Conservation (phyloP, 2,888 invertebrate genomes). For the Trichopria drosophilae region DNA sequence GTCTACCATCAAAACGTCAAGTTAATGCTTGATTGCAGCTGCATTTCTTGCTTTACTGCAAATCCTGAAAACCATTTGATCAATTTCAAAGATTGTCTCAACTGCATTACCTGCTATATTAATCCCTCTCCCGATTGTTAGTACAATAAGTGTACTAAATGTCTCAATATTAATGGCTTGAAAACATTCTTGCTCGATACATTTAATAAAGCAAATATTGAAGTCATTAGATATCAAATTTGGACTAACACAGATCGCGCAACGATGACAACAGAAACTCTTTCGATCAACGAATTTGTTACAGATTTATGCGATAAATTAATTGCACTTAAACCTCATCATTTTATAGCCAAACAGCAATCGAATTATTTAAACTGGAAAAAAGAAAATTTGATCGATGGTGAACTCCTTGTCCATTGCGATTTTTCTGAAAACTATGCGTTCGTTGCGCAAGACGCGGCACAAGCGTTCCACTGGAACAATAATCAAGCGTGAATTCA, state of each 20-base stretch:
- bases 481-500: constrained; percentile 11
- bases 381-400: not conserved
- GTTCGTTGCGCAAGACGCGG: constrained; percentile 10
- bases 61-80: not conserved
- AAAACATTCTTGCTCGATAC: no score
- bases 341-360: not conserved
- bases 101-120: not conserved
- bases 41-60: constrained; percentile 1
- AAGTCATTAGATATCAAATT: no score
- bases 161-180: not conserved
- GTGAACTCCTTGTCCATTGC: no score
- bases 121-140: not conserved
- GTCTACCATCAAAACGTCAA: constrained; percentile 4
- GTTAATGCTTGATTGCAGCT: not conserved
- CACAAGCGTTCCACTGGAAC: constrained; percentile 9
- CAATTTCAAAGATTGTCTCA: constrained; percentile 1
- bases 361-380: not conserved
- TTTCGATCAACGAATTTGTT: no score
- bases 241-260: no score
- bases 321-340: not conserved
- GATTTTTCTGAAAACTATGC: no score
- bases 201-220: no score
- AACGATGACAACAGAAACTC: no score
- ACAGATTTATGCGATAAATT: not conserved
- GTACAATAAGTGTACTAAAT: not conserved